These are phyloP conservation scores for Mola mola DNA, from an alignment of 2,113 vertebrate genomes.

Conservation along the genomic window DNA sequence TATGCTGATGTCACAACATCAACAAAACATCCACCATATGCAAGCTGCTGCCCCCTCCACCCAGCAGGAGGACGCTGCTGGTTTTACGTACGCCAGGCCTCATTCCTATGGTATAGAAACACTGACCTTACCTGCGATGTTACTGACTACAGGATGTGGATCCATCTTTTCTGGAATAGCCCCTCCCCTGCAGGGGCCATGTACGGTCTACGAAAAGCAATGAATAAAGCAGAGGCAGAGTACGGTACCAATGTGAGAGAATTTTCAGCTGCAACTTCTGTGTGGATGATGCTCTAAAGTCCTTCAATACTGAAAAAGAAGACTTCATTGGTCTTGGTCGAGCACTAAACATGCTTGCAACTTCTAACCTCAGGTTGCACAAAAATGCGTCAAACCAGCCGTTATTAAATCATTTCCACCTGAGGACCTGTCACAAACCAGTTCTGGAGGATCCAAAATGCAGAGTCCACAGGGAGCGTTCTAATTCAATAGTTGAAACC, in stretches of 20 bases:
- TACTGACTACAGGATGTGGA: neutral
- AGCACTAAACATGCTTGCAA: neutral
- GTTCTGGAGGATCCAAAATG: no score
- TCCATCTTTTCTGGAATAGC: neutral
- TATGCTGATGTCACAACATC: no score
- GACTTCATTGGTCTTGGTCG: neutral
- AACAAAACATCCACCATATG: no score
- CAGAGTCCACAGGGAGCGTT: no score
- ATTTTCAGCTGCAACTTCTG: neutral
- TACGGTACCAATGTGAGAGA: neutral
- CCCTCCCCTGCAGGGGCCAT: neutral
- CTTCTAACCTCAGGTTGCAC: neutral
- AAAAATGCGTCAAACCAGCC: neutral
- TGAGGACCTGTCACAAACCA: no score
- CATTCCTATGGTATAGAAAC: neutral
- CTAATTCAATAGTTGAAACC: no score
- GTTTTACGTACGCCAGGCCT: no score
- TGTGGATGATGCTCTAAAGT: neutral
- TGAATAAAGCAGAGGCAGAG: neutral
- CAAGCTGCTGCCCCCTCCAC: no score
- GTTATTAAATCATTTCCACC: neutral
- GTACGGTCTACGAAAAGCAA: neutral
- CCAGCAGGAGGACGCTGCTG: no score
- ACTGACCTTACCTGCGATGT: neutral
- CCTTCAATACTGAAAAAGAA: neutral